Percentiles rank a stretch among this genome's conserved stretches.
These are phyloP conservation scores for Rhorus exstirpatorius DNA, from an alignment of 2,888 invertebrate species.

Conservation along the genomic window DNA sequence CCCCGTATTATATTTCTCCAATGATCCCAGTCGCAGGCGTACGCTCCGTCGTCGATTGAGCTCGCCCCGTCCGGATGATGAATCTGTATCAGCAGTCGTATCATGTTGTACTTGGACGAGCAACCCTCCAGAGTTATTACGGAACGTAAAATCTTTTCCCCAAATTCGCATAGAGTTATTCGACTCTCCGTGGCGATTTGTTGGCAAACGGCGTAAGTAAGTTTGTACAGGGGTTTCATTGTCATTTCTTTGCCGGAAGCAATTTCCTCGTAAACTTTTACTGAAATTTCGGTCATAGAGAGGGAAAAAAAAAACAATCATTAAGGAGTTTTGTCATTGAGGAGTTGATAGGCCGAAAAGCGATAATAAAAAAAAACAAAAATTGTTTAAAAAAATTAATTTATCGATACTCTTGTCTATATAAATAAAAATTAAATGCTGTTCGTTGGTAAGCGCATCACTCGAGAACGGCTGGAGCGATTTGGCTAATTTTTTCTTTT, in stretches of 20 bases:
- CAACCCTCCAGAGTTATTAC: constrained; percentile 84
- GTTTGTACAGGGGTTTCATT: constrained; percentile 75
- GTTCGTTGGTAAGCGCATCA: too few species aligned
- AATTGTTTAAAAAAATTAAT: too few species aligned
- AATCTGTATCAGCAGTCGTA: constrained; percentile 86
- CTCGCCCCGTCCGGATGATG: constrained; percentile 87
- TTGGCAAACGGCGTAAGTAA: constrained; percentile 76
- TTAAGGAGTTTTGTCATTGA: too few species aligned
- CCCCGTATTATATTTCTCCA: constrained; percentile 85
- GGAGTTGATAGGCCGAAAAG: too few species aligned
- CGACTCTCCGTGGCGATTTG: constrained; percentile 87
- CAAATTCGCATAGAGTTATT: constrained; percentile 87
- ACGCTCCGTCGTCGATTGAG: constrained; percentile 81
- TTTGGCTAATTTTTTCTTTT: too few species aligned
- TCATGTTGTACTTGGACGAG: constrained; percentile 86
- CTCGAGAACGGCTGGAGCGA: too few species aligned
- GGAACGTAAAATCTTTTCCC: constrained; percentile 86
- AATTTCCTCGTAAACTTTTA: constrained; percentile 70
- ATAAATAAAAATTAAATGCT: too few species aligned
- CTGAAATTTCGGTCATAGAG: constrained; percentile 64
- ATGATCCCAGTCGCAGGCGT: constrained; percentile 83
- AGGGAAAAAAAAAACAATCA: constrained; percentile 9
- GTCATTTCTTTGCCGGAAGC: constrained; percentile 66
- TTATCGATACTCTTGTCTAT: too few species aligned
- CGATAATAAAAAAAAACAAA: too few species aligned